These are phyloP conservation scores for Crossaster papposus DNA, from an alignment of 53 echinoderm and acorn worm genomes.

Conservation along the genomic window DNA sequence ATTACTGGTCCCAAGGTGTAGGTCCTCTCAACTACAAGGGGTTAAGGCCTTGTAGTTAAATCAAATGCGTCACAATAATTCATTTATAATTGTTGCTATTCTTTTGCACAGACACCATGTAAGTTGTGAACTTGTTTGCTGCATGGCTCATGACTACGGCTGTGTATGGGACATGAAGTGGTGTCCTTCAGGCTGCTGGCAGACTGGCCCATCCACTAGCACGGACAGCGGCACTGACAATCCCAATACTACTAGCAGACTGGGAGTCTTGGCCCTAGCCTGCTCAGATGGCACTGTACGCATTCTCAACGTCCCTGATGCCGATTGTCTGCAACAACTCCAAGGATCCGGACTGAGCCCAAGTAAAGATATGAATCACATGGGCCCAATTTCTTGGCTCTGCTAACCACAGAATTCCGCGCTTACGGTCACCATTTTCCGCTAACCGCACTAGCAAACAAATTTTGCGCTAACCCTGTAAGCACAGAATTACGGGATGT, in stretches of 20 bases:
- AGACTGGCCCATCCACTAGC: background rate
- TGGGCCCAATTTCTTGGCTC: too few species aligned
- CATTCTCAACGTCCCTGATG: slow-evolving; percentile 42
- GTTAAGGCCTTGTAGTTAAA: too few species aligned
- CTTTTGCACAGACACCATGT: slow-evolving; percentile 4
- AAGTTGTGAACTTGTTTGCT: slow-evolving; percentile 15
- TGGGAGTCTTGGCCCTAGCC: slow-evolving; percentile 65
- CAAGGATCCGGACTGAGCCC: background rate
- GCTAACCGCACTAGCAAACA: too few species aligned
- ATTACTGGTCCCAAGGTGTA: too few species aligned
- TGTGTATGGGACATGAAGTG: slow-evolving; percentile 76
- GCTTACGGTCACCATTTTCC: too few species aligned
- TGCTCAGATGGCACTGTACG: slow-evolving; percentile 67
- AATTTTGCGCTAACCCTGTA: too few species aligned
- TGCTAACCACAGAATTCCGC: too few species aligned
- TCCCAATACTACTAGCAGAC: slow-evolving; percentile 16
- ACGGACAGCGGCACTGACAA: background rate
- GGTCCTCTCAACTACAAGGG: too few species aligned
- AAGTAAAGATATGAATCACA: slow-evolving; percentile 16
- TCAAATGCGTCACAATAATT: background rate
- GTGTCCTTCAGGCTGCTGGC: slow-evolving; percentile 75
- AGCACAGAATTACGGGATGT: too few species aligned
- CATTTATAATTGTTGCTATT: background rate
- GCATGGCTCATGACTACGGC: slow-evolving; percentile 64
- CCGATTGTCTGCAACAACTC: slow-evolving; percentile 13